These are phyloP conservation scores for Plectus sambesii DNA, from an alignment of 1,140 invertebrate genomes.

Conservation along the genomic window DNA sequence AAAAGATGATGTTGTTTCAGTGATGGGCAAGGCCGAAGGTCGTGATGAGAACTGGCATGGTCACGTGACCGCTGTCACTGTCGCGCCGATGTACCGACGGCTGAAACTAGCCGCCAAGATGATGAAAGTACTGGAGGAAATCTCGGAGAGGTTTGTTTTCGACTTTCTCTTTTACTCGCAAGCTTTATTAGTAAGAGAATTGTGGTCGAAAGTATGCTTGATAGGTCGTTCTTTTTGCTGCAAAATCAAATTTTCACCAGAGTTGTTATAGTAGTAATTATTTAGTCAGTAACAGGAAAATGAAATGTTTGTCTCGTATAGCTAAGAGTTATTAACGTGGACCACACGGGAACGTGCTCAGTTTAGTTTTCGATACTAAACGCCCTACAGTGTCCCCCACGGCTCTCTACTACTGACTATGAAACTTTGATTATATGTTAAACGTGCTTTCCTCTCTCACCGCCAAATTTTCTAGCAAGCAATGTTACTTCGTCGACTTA, in stretches of 20 bases:
- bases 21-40: constrained; percentile 98
- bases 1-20: constrained; percentile 52
- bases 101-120: constrained; percentile 78
- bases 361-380: too few species aligned
- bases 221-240: too few species aligned
- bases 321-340: too few species aligned
- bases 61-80: constrained; percentile 91
- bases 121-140: constrained; percentile 88
- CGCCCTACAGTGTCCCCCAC: neutral
- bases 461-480: constrained; percentile 62
- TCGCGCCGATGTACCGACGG: constrained; percentile 82
- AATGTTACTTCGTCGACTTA: constrained; percentile 92
- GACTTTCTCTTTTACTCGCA: constrained; percentile 1
- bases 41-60: constrained; percentile 91
- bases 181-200: too few species aligned
- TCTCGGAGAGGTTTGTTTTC: constrained; percentile 72
- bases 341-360: too few species aligned
- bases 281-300: too few species aligned
- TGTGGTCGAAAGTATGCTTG: too few species aligned
- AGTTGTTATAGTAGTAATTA: too few species aligned
- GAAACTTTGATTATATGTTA: neutral
- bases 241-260: too few species aligned
- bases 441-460: too few species aligned
- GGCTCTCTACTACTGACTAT: neutral
- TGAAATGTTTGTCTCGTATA: too few species aligned